A percentile compares a stretch with the other conserved stretches of the same genome.
phyloP scores from a whole-genome alignment of 2,113 vertebrate genomes.

The Myocastor coypus region DNA sequence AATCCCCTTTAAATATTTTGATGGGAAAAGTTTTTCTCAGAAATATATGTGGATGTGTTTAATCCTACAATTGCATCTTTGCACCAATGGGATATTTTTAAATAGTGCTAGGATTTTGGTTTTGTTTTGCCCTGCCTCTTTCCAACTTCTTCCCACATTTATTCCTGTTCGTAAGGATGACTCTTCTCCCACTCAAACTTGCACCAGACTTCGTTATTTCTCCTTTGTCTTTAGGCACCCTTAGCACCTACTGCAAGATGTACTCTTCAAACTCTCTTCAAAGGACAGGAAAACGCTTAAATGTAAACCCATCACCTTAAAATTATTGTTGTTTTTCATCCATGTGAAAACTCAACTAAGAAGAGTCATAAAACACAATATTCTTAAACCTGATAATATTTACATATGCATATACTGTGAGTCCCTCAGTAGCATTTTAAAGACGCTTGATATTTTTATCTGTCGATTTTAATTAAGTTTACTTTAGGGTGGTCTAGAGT shows the following conservation, averaged over 20 bases:
- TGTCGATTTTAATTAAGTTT: slow-evolving; percentile 75
- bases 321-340: slow-evolving; percentile 61
- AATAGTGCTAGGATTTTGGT: background rate
- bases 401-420: slow-evolving; percentile 15
- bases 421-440: slow-evolving; percentile 44
- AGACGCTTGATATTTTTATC: slow-evolving; percentile 53
- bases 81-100: slow-evolving; percentile 7
- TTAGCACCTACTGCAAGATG: slow-evolving; percentile 18
- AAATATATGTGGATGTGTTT: slow-evolving; percentile 27
- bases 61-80: slow-evolving; percentile 14
- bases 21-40: background rate
- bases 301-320: slow-evolving; percentile 30
- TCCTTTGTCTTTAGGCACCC: background rate
- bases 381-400: slow-evolving; percentile 53
- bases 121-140: background rate
- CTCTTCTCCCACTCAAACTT: background rate
- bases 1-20: background rate
- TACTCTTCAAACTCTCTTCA: slow-evolving; percentile 44
- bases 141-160: slow-evolving; percentile 3
- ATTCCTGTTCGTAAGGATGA: slow-evolving; percentile 16
- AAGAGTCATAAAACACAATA: slow-evolving; percentile 61
- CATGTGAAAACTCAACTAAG: slow-evolving; percentile 31
- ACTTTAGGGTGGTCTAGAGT: slow-evolving; percentile 41
- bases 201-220: background rate
- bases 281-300: slow-evolving; percentile 39